Evolutionary conservation across 2,797 vertebrate species (phyloP).

Genomic region (Megaceryle alcyon): DNA sequence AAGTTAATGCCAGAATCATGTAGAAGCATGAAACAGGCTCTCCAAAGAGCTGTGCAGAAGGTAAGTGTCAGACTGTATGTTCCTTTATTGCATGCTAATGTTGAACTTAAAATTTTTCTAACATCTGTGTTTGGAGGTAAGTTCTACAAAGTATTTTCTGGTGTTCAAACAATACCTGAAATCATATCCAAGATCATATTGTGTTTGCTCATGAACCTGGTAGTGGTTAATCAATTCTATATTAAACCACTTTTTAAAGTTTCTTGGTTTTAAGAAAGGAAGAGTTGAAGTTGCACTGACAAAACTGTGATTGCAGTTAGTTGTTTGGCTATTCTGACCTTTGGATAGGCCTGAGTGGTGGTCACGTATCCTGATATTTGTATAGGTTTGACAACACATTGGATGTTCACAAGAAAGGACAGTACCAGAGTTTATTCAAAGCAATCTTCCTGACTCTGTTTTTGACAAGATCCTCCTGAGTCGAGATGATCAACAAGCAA

Average conservation of each 20-base stretch:
- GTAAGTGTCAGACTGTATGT: slow-evolving; percentile 42
- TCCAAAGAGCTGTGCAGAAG: slow-evolving; percentile 78
- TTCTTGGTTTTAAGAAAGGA: not conserved
- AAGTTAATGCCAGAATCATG: slow-evolving; percentile 78
- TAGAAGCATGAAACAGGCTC: slow-evolving; percentile 78
- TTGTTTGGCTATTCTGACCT: not conserved
- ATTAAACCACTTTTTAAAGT: not conserved
- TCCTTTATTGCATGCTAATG: not conserved
- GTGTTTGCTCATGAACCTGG: not conserved
- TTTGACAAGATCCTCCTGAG: not conserved
- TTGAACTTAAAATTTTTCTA: not conserved
- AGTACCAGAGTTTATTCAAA: not conserved
- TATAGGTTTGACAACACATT: not conserved
- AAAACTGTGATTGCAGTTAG: not conserved
- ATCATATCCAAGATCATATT: not conserved
- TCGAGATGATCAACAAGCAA: not conserved
- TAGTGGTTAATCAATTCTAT: not conserved
- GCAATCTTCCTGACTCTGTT: not conserved
- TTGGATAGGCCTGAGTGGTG: not conserved
- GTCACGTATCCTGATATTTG: not conserved
- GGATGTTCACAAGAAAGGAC: not conserved
- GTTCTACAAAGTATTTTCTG: not conserved
- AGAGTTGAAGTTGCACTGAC: not conserved
- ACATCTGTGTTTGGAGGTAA: not conserved
- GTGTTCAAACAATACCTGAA: not conserved